A percentile compares a stretch with the other conserved stretches of the same genome.
phyloP scores from a whole-genome alignment of 1,140 invertebrate species.

The Panagrolaimus sp. region DNA sequence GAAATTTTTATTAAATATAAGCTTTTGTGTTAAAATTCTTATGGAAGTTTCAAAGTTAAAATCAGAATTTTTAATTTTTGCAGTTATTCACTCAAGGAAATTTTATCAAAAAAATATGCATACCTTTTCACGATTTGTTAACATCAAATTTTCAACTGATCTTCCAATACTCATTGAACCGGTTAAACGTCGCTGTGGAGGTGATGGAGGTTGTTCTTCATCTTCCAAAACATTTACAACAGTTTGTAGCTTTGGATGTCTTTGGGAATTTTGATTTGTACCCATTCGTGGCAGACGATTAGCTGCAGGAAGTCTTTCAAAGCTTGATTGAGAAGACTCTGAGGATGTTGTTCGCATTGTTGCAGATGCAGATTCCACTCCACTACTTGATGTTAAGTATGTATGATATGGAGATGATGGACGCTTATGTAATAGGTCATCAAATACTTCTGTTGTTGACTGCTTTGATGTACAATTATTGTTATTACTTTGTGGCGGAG shows the following conservation, averaged over 20 bases:
- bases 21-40: no score
- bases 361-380: background rate
- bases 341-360: conserved; percentile 13
- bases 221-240: background rate
- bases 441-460: background rate
- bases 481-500: background rate
- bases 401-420: background rate
- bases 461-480: background rate
- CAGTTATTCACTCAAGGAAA: no score
- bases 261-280: background rate
- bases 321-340: background rate
- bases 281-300: background rate
- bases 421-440: background rate
- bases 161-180: background rate
- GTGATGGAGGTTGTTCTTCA: background rate
- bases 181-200: background rate
- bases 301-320: background rate
- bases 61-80: background rate
- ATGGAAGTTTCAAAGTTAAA: no score
- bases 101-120: background rate
- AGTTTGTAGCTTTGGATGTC: background rate
- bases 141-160: background rate
- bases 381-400: background rate
- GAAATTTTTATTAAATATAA: no score
- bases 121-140: conserved; percentile 13